phyloP scores from a whole-genome alignment of 2,797 vertebrate genomes.

The Galaxias olidus region DNA sequence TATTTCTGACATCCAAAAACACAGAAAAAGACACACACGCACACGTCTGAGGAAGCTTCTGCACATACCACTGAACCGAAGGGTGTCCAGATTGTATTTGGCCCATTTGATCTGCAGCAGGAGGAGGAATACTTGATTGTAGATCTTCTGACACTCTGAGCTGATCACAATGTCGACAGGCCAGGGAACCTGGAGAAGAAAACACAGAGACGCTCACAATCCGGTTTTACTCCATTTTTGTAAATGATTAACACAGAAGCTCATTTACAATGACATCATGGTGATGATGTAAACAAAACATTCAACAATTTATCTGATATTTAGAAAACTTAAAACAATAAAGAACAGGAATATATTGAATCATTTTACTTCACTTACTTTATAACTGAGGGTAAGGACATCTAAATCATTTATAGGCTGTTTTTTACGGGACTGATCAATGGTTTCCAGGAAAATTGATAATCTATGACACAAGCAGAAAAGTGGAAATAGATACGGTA shows the following conservation, averaged over 20 bases:
- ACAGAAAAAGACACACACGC: no score
- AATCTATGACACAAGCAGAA: conserved; percentile 68
- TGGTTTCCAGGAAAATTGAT: conserved; percentile 88
- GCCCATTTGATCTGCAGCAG: conserved; percentile 98
- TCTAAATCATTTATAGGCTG: conserved; percentile 94
- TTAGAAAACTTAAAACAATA: background rate
- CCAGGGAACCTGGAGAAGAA: conserved; percentile 88
- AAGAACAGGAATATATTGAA: background rate
- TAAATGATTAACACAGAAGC: no score
- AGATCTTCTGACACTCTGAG: conserved; percentile 97
- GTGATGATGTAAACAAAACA: no score
- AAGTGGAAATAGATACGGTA: no score
- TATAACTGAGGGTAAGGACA: conserved; percentile 92
- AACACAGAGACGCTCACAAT: background rate
- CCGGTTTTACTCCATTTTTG: no score
- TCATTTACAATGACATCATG: no score
- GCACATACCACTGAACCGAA: conserved; percentile 90
- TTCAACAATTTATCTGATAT: background rate
- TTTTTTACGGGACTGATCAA: conserved; percentile 90
- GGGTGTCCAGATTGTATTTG: conserved; percentile 94
- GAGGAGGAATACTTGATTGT: conserved; percentile 97
- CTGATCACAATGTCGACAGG: conserved; percentile 99
- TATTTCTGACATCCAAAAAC: no score
- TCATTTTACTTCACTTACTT: conserved; percentile 69
- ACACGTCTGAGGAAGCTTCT: conserved; percentile 14